phyloP scores from a whole-genome alignment of 2,797 vertebrate species.

The Myoxocephalus aenaeus region DNA sequence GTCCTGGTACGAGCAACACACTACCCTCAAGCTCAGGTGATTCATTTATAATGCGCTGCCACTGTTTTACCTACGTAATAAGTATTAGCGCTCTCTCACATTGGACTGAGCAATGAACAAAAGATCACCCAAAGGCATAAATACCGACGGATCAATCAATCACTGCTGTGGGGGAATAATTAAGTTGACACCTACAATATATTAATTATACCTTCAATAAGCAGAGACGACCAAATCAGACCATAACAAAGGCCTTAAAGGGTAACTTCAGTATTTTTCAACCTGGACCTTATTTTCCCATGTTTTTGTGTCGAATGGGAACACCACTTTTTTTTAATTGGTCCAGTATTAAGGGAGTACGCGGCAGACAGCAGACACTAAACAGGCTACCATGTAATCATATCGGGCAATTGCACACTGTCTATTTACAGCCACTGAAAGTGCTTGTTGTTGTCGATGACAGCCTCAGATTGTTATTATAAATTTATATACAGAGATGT shows the following conservation, averaged over 20 bases:
- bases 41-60: slow-evolving; percentile 45
- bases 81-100: slow-evolving; percentile 12
- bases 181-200: slow-evolving; percentile 25
- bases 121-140: background rate
- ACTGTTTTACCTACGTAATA: slow-evolving; percentile 41
- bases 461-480: background rate
- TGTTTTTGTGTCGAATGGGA: background rate
- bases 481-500: too few species aligned
- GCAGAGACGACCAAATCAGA: slow-evolving; percentile 1
- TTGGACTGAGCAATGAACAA: slow-evolving; percentile 28
- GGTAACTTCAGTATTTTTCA: background rate
- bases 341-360: too few species aligned
- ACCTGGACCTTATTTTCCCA: background rate
- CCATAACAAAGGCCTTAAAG: background rate
- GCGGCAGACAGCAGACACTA: background rate
- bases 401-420: background rate
- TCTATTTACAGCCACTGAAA: background rate
- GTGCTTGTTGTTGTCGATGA: background rate
- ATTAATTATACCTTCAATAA: slow-evolving; percentile 50
- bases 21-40: slow-evolving; percentile 45
- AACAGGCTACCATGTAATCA: background rate
- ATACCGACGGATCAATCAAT: slow-evolving; percentile 12
- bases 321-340: too few species aligned
- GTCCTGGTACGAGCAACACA: background rate
- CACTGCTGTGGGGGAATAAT: slow-evolving; percentile 15